phyloP scores from a whole-genome alignment of 2,797 vertebrate species.

The Chelmon rostratus region DNA sequence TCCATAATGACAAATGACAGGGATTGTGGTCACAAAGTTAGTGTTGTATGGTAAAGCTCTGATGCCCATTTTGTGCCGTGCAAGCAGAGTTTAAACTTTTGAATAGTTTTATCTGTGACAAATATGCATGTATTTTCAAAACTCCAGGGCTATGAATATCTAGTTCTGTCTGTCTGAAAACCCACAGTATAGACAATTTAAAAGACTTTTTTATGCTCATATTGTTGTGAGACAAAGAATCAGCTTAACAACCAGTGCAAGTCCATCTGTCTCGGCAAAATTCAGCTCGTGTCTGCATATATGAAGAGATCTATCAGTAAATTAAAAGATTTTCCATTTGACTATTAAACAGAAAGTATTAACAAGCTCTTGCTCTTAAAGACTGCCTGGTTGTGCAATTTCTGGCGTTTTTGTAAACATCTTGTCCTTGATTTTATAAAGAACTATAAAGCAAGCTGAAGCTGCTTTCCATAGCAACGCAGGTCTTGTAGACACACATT shows the following conservation, averaged over 20 bases:
- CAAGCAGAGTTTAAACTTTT: constrained; percentile 53
- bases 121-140: constrained; percentile 47
- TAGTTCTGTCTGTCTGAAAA: background rate
- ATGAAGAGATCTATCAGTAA: background rate
- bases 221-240: constrained; percentile 1
- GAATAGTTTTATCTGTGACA: constrained; percentile 41
- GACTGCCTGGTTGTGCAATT: background rate
- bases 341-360: constrained; percentile 1
- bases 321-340: background rate
- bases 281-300: background rate
- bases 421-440: background rate
- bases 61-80: constrained; percentile 55
- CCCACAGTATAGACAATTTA: background rate
- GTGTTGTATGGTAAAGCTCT: constrained; percentile 42
- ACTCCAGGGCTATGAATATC: constrained; percentile 12
- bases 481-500: background rate
- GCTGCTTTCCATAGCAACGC: background rate
- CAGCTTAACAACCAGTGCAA: background rate
- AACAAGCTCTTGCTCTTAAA: background rate
- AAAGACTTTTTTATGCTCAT: background rate
- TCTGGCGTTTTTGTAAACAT: background rate
- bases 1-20: constrained; percentile 72
- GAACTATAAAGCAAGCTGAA: background rate
- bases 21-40: constrained; percentile 65
- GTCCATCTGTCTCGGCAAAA: background rate